Percentiles rank a stretch among this genome's conserved stretches.
phyloP scores from a whole-genome alignment of 2,888 invertebrate species.

The Eueremaeus valkanovi region DNA sequence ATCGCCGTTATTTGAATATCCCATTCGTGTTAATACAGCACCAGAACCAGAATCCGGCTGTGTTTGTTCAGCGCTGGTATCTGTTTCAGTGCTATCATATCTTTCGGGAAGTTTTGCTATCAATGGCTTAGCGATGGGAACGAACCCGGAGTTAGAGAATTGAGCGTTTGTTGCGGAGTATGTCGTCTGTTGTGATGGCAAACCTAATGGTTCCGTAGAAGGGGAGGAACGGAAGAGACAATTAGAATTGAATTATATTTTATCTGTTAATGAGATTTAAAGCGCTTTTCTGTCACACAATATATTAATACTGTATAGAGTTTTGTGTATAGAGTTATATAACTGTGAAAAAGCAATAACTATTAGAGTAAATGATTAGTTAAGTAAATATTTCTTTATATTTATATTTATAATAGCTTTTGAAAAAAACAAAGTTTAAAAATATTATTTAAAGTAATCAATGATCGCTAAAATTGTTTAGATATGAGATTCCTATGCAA shows the following conservation, averaged over 20 bases:
- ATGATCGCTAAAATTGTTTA: background rate
- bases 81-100: background rate
- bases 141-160: constrained; percentile 35
- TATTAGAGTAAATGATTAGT: background rate
- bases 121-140: constrained; percentile 40
- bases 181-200: constrained; percentile 20
- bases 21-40: constrained; percentile 32
- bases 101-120: constrained; percentile 18
- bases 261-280: constrained; percentile 23
- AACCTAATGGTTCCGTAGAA: constrained; percentile 4
- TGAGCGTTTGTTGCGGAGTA: constrained; percentile 1
- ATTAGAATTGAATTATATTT: background rate
- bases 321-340: background rate
- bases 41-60: constrained; percentile 18
- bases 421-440: background rate
- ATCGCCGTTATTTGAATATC: constrained; percentile 1
- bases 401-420: constrained; percentile 2
- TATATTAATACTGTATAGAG: no score
- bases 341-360: background rate
- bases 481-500: background rate
- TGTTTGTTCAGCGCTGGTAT: background rate
- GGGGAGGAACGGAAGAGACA: background rate
- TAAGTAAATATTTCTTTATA: constrained; percentile 2
- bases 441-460: constrained; percentile 11
- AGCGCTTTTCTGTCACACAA: constrained; percentile 25